Evolutionary conservation across 2,797 vertebrate species (phyloP).

Genomic region (Cygnus olor): DNA sequence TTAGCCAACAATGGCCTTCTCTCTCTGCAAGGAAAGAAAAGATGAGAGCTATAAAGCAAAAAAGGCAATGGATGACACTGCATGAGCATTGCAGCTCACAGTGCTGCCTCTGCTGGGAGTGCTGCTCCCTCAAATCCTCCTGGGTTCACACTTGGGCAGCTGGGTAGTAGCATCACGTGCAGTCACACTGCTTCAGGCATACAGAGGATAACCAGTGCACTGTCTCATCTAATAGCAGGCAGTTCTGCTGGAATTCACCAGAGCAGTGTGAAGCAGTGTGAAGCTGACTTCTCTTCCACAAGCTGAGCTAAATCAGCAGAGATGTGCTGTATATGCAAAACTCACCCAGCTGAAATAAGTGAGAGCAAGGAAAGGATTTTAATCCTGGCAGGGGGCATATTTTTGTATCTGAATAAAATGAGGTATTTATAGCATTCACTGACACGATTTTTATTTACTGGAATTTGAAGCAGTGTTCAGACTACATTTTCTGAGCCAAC

Average conservation of each 20-base stretch:
- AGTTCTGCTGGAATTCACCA: background rate
- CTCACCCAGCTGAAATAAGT: background rate
- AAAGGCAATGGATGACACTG: background rate
- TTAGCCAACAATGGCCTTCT: background rate
- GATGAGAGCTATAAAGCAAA: background rate
- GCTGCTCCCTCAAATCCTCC: rapidly evolving
- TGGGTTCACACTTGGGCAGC: background rate
- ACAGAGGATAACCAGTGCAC: background rate
- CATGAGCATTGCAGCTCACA: background rate
- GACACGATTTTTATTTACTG: slow-evolving; percentile 1
- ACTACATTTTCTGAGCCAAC: background rate
- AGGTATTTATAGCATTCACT: slow-evolving; percentile 20
- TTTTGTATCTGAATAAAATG: slow-evolving; percentile 8
- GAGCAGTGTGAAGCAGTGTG: background rate
- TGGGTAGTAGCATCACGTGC: background rate
- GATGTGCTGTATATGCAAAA: background rate
- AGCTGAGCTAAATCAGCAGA: slow-evolving; percentile 23
- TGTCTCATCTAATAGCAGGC: slow-evolving; percentile 10
- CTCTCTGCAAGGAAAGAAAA: background rate
- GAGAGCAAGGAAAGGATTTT: background rate
- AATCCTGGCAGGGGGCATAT: background rate
- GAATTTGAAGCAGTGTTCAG: background rate
- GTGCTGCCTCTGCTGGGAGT: background rate
- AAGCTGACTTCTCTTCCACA: background rate
- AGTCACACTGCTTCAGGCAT: background rate